Conservation (phyloP, 2,888 invertebrate species). For the Autographa pulchrina region DNA sequence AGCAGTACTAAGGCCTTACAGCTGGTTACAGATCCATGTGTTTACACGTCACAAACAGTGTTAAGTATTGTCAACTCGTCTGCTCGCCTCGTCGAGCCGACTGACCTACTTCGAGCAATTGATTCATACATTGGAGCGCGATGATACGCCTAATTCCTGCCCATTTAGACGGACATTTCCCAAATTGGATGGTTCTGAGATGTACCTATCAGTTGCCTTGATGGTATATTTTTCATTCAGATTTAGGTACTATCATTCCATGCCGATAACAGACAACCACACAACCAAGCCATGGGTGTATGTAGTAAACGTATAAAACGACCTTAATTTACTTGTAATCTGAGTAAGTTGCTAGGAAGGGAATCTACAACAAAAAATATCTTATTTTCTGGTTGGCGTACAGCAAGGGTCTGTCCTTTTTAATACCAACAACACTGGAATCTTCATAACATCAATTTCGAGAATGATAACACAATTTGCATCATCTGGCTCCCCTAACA, state of each 20-base stretch:
- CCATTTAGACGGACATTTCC: conserved; percentile 16
- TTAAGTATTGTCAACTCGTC: conserved; percentile 40
- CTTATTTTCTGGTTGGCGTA: not conserved
- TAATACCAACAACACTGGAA: conserved; percentile 14
- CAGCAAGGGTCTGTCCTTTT: not conserved
- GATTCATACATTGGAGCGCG: conserved; percentile 29
- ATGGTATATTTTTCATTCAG: no score
- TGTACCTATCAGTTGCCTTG: not conserved
- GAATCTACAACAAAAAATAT: not conserved
- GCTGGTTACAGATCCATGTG: conserved; percentile 25
- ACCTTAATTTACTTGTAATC: not conserved
- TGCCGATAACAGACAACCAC: no score
- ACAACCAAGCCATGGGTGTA: no score
- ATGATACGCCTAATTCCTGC: conserved; percentile 31
- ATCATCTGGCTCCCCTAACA: conserved; percentile 22
- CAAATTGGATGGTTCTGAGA: conserved; percentile 22
- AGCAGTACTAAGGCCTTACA: conserved; percentile 37
- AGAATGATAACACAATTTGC: conserved; percentile 22
- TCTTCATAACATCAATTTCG: conserved; percentile 16
- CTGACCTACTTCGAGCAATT: conserved; percentile 47
- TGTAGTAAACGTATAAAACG: not conserved
- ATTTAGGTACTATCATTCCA: no score
- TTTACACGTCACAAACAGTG: conserved; percentile 41
- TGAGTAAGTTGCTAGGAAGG: not conserved
- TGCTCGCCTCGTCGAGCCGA: conserved; percentile 37